These are phyloP conservation scores for Pycnonotus jocosus DNA, from an alignment of 2,113 vertebrate species.

Conservation along the genomic window DNA sequence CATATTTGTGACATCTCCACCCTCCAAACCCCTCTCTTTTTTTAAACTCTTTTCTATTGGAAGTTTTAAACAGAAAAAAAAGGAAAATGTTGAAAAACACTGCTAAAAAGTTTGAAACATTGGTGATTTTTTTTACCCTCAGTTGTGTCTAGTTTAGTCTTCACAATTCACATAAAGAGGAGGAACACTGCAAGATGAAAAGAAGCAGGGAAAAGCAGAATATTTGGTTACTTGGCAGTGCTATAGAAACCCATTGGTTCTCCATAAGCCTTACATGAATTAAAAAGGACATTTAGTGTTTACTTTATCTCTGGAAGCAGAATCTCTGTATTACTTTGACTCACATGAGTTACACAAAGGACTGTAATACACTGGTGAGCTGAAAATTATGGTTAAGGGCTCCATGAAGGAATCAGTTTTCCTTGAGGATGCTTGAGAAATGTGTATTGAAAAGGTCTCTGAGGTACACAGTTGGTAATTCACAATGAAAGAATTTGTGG, in stretches of 20 bases:
- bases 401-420: neutral
- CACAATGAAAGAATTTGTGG: neutral
- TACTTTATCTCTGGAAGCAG: neutral
- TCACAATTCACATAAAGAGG: neutral
- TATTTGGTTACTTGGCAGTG: neutral
- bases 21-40: accelerated
- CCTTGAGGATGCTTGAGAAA: neutral
- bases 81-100: neutral
- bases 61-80: neutral
- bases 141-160: neutral
- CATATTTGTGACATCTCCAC: neutral
- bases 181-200: neutral
- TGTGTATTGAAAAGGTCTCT: neutral
- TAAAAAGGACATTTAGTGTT: neutral
- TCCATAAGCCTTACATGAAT: neutral
- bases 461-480: neutral
- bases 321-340: neutral
- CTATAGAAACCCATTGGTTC: neutral
- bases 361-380: neutral
- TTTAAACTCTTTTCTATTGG: neutral
- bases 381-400: neutral
- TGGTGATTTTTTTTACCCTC: neutral
- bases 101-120: neutral
- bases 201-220: neutral
- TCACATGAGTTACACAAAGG: neutral